A percentile compares a stretch with the other conserved stretches of the same genome.
Evolutionary conservation across 37 sponge, comb jelly and placozoan genomes (phyloP).

Genomic region (Spongia lamella): DNA sequence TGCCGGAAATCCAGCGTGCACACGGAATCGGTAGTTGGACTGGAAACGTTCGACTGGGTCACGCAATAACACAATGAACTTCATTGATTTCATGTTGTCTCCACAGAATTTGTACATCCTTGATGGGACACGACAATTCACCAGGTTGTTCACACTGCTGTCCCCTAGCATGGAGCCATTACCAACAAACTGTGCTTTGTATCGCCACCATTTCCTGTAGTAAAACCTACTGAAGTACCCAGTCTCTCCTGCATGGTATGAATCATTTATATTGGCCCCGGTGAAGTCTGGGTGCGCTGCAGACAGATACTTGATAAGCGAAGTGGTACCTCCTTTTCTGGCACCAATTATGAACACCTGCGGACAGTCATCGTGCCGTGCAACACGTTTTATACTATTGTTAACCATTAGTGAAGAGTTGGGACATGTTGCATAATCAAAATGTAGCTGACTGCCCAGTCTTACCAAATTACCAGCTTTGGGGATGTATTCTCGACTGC

Average conservation of each 20-base stretch:
- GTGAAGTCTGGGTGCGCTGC: slow-evolving; percentile 74
- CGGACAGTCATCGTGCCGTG: slow-evolving; percentile 68
- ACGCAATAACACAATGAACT: slow-evolving; percentile 55
- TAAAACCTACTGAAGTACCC: slow-evolving; percentile 62
- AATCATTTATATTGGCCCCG: slow-evolving; percentile 51
- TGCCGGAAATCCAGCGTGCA: not conserved
- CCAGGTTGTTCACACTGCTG: slow-evolving; percentile 52
- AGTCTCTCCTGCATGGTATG: slow-evolving; percentile 62
- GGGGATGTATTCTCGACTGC: no score
- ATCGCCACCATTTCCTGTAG: slow-evolving; percentile 45
- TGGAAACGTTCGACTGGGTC: slow-evolving; percentile 53
- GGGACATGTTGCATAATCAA: slow-evolving; percentile 44
- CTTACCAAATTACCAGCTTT: slow-evolving; percentile 15
- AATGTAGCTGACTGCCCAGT: slow-evolving; percentile 35
- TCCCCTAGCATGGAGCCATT: slow-evolving; percentile 49
- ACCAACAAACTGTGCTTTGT: slow-evolving; percentile 13
- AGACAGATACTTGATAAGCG: slow-evolving; percentile 74
- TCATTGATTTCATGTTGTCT: slow-evolving; percentile 24
- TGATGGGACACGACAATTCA: slow-evolving; percentile 40
- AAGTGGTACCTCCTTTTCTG: slow-evolving; percentile 81
- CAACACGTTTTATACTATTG: not conserved
- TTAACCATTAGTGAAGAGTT: slow-evolving; percentile 31
- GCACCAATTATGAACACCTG: slow-evolving; percentile 80
- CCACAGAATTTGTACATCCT: slow-evolving; percentile 53
- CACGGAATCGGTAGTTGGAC: slow-evolving; percentile 66